These are phyloP conservation scores for Laticauda laticaudata DNA, from an alignment of 2,113 vertebrate species.

Conservation along the genomic window DNA sequence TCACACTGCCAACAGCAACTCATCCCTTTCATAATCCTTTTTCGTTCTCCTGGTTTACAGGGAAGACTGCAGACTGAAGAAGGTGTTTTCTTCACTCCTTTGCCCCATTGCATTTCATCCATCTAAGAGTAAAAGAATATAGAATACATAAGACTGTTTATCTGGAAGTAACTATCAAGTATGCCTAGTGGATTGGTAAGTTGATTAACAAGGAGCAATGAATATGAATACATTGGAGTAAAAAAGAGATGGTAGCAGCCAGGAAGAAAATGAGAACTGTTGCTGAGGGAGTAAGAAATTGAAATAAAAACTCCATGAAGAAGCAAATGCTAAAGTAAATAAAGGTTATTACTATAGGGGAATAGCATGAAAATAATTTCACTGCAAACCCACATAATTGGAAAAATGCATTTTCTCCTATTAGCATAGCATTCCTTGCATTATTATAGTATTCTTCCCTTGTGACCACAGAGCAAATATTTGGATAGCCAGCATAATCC, in stretches of 20 bases:
- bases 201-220: neutral
- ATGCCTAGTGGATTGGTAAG: rapidly evolving
- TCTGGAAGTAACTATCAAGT: neutral
- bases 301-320: neutral
- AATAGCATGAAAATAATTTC: neutral
- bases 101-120: slow-evolving; percentile 92
- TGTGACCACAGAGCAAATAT: neutral
- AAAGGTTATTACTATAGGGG: neutral
- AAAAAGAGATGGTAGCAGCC: neutral
- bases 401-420: neutral
- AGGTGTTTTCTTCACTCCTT: slow-evolving; percentile 76
- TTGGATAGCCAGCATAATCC: neutral
- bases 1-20: slow-evolving; percentile 97
- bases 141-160: slow-evolving; percentile 21
- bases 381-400: neutral
- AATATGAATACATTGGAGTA: neutral
- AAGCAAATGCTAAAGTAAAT: neutral
- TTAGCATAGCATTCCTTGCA: neutral
- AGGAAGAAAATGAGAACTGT: neutral
- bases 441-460: neutral
- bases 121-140: slow-evolving; percentile 67
- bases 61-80: slow-evolving; percentile 87
- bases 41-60: slow-evolving; percentile 84
- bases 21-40: slow-evolving; percentile 92
- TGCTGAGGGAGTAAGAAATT: neutral